phyloP scores from a whole-genome alignment of 2,888 invertebrate species.

The Augochlorella aurata region DNA sequence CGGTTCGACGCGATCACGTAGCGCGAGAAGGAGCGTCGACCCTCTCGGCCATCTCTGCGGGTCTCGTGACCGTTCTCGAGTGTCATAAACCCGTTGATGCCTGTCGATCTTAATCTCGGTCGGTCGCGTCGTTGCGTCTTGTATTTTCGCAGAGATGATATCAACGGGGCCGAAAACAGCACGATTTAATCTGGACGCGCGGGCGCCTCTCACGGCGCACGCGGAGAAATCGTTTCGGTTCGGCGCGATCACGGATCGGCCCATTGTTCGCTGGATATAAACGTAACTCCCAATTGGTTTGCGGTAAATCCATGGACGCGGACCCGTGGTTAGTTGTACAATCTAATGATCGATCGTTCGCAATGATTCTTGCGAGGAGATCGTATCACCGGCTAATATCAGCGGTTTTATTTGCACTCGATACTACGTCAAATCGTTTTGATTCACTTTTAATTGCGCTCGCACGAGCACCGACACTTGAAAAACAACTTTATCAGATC shows the following conservation, averaged over 20 bases:
- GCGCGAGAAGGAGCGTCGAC: constrained; percentile 39
- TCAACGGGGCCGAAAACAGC: constrained; percentile 9
- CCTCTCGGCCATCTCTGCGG: constrained; percentile 10
- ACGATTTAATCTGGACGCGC: constrained; percentile 14
- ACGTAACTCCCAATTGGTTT: neutral
- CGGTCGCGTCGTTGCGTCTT: constrained; percentile 19
- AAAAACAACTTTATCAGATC: neutral
- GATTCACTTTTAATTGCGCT: neutral
- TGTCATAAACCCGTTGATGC: constrained; percentile 45
- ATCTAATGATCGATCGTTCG: neutral
- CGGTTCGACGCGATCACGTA: constrained; percentile 38
- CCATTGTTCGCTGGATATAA: neutral
- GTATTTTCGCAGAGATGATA: constrained; percentile 17
- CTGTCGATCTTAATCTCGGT: constrained; percentile 49
- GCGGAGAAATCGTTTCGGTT: neutral
- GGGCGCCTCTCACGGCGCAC: neutral
- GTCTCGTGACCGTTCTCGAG: constrained; percentile 45
- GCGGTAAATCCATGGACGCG: neutral
- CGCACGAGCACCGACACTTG: neutral
- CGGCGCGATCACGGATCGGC: neutral
- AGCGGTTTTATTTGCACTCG: neutral
- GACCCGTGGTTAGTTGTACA: neutral
- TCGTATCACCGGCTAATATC: neutral
- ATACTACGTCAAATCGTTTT: neutral
- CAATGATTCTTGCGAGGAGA: neutral